These are phyloP conservation scores for Oxyteleia sp. DNA, from an alignment of 2,888 invertebrate species.

Conservation along the genomic window DNA sequence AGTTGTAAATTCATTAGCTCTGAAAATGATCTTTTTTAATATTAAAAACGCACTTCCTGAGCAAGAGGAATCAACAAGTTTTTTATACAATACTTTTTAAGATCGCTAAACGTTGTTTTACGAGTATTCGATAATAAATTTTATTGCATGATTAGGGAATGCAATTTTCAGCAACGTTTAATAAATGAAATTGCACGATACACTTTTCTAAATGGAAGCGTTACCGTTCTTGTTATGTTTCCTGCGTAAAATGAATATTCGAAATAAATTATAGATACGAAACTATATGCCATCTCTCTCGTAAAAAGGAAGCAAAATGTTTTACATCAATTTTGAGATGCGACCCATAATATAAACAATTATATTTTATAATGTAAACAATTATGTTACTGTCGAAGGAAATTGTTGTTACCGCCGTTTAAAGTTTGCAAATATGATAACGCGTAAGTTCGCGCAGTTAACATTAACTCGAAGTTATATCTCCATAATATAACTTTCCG, in stretches of 20 bases:
- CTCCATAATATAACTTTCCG: not conserved
- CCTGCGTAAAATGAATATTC: constrained; percentile 40
- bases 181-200: constrained; percentile 12
- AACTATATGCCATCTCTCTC: constrained; percentile 14
- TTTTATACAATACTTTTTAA: too few relatives aligned
- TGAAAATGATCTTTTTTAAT: constrained; percentile 22
- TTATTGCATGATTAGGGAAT: constrained; percentile 15
- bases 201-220: constrained; percentile 25
- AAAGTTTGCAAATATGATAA: not conserved
- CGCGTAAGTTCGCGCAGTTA: not conserved
- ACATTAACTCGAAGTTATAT: too few relatives aligned
- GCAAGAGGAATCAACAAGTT: too few relatives aligned
- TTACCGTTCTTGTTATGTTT: constrained; percentile 24
- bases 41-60: too few relatives aligned
- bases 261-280: constrained; percentile 33
- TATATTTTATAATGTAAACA: too few relatives aligned
- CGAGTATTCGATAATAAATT: not conserved
- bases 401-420: constrained; percentile 30
- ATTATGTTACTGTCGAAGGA: constrained; percentile 15
- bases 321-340: constrained; percentile 19
- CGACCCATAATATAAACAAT: constrained; percentile 18
- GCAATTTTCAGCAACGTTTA: constrained; percentile 7
- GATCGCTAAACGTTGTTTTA: too few relatives aligned
- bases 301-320: constrained; percentile 21
- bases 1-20: too few relatives aligned